phyloP scores from a whole-genome alignment of 2,113 vertebrate genomes.

The Mustelus asterias region DNA sequence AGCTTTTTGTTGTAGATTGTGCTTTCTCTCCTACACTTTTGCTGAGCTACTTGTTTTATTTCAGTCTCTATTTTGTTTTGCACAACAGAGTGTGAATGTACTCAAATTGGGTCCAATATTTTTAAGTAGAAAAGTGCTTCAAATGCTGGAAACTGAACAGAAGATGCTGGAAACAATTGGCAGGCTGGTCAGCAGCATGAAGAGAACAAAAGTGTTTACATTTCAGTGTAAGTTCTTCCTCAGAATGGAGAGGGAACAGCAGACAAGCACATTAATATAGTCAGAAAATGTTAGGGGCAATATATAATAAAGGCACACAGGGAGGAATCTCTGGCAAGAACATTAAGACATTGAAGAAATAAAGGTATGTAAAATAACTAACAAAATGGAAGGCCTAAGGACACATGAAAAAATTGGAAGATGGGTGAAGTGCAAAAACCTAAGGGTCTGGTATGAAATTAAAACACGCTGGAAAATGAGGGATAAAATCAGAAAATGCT shows the following conservation, averaged over 20 bases:
- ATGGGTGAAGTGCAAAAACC: neutral
- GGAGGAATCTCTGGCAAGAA: neutral
- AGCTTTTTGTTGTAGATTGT: neutral
- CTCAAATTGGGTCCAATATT: neutral
- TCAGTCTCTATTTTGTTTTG: neutral
- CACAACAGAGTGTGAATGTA: neutral
- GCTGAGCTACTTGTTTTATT: neutral
- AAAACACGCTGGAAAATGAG: too few species aligned
- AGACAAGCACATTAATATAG: neutral
- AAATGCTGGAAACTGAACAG: neutral
- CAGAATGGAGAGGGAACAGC: neutral
- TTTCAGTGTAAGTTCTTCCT: neutral
- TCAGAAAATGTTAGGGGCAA: neutral
- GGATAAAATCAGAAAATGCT: too few species aligned
- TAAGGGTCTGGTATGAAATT: neutral
- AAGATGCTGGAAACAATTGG: neutral
- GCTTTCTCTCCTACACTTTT: neutral
- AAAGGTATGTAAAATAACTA: neutral
- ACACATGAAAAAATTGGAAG: neutral
- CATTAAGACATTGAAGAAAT: neutral
- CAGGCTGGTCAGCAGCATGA: neutral
- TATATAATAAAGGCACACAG: neutral
- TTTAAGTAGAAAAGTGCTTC: neutral
- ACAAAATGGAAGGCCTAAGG: neutral
- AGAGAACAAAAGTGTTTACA: neutral